Conservation (phyloP, 2,113 vertebrate genomes). For the Heteronetta atricapilla region DNA sequence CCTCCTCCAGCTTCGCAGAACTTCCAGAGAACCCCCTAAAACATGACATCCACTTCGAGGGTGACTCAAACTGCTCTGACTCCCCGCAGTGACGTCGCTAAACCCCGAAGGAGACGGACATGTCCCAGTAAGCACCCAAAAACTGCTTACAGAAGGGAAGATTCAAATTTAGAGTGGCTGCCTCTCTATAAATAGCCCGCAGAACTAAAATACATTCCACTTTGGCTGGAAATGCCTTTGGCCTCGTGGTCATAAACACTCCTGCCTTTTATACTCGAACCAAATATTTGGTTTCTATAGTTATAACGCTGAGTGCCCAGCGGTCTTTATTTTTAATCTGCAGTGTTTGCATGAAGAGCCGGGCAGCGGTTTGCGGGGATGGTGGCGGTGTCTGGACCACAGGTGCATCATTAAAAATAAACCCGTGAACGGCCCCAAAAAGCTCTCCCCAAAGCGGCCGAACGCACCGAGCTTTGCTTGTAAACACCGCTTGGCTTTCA, state of each 20-base stretch:
- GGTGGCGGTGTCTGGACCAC: neutral
- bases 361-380: slow-evolving; percentile 6
- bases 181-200: slow-evolving; percentile 59
- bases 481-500: slow-evolving; percentile 55
- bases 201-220: slow-evolving; percentile 67
- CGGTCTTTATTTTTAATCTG: slow-evolving; percentile 61
- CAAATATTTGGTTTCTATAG: slow-evolving; percentile 72
- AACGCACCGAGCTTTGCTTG: neutral
- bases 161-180: slow-evolving; percentile 65
- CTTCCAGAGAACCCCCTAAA: neutral
- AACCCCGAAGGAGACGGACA: neutral
- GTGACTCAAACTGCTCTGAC: neutral
- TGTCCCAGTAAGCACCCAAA: slow-evolving; percentile 41
- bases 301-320: slow-evolving; percentile 40
- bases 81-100: neutral
- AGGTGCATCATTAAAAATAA: slow-evolving; percentile 64
- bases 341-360: slow-evolving; percentile 28
- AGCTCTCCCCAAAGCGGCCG: slow-evolving; percentile 20
- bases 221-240: slow-evolving; percentile 63
- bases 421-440: slow-evolving; percentile 7
- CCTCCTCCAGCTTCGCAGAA: neutral
- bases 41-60: neutral
- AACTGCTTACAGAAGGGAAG: slow-evolving; percentile 62
- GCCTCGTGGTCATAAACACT: slow-evolving; percentile 51
- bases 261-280: slow-evolving; percentile 56